phyloP scores from a whole-genome alignment of 2,113 vertebrate species.

The Mustelus asterias region DNA sequence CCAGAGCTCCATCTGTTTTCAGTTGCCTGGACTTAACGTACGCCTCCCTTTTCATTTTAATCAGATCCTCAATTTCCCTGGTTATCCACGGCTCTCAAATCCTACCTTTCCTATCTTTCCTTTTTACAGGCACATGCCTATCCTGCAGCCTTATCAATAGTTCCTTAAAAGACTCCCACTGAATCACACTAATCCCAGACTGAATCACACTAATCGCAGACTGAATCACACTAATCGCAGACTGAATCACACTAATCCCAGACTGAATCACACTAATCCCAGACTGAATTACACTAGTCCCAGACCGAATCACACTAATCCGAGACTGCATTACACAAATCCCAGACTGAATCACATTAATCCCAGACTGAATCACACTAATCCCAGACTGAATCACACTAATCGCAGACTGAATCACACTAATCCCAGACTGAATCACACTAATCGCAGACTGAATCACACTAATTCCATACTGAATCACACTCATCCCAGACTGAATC shows the following conservation, averaged over 20 bases:
- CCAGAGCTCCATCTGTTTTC: no score
- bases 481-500: not conserved
- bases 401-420: not conserved
- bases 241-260: not conserved
- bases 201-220: not conserved
- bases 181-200: not conserved
- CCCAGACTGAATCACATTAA: not conserved
- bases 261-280: not conserved
- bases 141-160: no score
- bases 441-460: not conserved
- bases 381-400: no score
- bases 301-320: not conserved
- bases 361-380: not conserved
- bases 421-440: not conserved
- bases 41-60: no score
- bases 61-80: no score
- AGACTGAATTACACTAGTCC: no score
- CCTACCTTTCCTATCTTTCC: no score
- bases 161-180: no score
- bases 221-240: not conserved
- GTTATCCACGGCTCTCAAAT: no score
- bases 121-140: no score
- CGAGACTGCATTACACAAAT: not conserved
- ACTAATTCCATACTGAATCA: not conserved
- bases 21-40: no score